Conservation (phyloP, 2,113 vertebrate species). For the Micromys minutus region DNA sequence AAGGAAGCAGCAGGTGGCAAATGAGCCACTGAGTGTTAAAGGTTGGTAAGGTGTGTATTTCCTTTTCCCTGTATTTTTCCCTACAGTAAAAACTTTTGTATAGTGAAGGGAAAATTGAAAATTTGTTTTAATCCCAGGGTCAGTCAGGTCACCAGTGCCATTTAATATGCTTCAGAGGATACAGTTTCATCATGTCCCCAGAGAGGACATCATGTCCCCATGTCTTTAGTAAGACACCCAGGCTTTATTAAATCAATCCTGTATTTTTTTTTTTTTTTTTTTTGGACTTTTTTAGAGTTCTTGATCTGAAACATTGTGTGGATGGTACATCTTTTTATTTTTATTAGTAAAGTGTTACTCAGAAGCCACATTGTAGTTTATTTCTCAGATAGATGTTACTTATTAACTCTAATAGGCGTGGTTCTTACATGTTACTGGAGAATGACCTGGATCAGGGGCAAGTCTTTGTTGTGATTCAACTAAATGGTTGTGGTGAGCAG, state of each 20-base stretch:
- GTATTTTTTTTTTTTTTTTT: slow-evolving; percentile 43
- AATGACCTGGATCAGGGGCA: not conserved
- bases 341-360: slow-evolving; percentile 43
- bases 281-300: not conserved
- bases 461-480: not conserved
- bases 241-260: slow-evolving; percentile 16
- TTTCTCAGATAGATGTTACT: not conserved
- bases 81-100: not conserved
- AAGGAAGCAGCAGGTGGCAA: not conserved
- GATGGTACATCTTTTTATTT: slow-evolving; percentile 21
- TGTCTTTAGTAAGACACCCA: not conserved
- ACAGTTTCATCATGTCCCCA: not conserved
- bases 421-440: not conserved
- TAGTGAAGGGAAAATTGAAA: slow-evolving; percentile 14
- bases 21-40: not conserved
- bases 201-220: not conserved
- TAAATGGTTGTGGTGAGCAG: slow-evolving; percentile 24
- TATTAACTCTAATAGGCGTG: not conserved
- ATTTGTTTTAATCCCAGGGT: not conserved
- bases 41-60: not conserved
- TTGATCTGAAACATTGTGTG: slow-evolving; percentile 23
- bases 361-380: not conserved
- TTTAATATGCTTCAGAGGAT: slow-evolving; percentile 19
- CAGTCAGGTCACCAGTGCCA: not conserved
- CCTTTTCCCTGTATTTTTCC: not conserved